phyloP scores from a whole-genome alignment of 2,113 vertebrate species.

The Megaptera novaeangliae region DNA sequence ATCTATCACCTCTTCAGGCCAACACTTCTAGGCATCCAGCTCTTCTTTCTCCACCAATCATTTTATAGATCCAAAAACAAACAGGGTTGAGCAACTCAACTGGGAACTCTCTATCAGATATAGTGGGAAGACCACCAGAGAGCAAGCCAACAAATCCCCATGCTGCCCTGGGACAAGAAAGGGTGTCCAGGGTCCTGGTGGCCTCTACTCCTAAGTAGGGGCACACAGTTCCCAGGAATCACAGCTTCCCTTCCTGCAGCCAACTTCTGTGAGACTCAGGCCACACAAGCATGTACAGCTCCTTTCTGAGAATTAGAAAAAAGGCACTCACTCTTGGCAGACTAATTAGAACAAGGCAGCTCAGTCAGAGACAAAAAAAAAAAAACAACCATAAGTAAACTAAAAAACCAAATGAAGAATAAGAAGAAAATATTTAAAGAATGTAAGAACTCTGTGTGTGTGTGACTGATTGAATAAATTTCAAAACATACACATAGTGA shows the following conservation, averaged over 20 bases:
- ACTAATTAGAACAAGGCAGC: background rate
- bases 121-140: background rate
- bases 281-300: background rate
- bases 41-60: background rate
- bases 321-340: background rate
- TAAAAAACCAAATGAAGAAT: conserved; percentile 4
- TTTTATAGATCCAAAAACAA: background rate
- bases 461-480: background rate
- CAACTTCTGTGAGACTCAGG: background rate
- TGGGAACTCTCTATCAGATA: background rate
- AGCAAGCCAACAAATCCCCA: background rate
- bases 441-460: background rate
- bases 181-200: background rate
- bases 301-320: background rate
- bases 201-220: background rate
- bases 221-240: background rate
- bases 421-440: conserved; percentile 19
- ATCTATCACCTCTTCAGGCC: background rate
- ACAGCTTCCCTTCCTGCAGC: background rate
- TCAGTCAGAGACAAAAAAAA: background rate
- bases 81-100: background rate
- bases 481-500: background rate
- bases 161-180: background rate
- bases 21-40: background rate
- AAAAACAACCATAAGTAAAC: background rate